These are phyloP conservation scores for Pandemis corylana DNA, from an alignment of 2,888 invertebrate genomes.

Conservation along the genomic window DNA sequence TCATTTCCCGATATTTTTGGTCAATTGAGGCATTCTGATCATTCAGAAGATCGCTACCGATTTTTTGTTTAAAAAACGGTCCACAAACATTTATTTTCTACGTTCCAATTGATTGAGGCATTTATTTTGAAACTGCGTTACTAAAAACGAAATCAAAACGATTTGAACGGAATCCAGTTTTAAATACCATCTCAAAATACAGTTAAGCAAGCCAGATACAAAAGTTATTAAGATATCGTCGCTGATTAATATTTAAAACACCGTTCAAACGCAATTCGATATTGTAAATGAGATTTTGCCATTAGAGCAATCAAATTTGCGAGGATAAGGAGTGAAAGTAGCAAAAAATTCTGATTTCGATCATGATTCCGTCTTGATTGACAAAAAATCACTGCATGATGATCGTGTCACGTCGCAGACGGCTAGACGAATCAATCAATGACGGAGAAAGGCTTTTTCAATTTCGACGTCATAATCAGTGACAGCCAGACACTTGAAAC, in stretches of 20 bases:
- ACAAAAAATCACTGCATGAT: constrained; percentile 21
- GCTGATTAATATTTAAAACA: constrained; percentile 27
- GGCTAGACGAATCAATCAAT: constrained; percentile 38
- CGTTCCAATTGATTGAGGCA: neutral
- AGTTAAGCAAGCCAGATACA: constrained; percentile 19
- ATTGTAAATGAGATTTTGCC: constrained; percentile 31
- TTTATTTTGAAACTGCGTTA: neutral
- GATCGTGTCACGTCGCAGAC: constrained; percentile 33
- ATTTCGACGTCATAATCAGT: constrained; percentile 35
- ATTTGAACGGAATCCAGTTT: constrained; percentile 1
- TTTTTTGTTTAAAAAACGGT: neutral
- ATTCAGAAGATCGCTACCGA: neutral
- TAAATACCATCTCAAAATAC: constrained; percentile 15
- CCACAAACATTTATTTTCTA: neutral
- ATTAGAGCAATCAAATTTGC: constrained; percentile 26
- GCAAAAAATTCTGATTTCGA: constrained; percentile 13
- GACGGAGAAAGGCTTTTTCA: constrained; percentile 40
- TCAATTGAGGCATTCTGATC: no score
- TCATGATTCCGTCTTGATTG: constrained; percentile 26
- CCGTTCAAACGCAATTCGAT: constrained; percentile 29
- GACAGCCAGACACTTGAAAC: constrained; percentile 12
- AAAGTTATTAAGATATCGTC: constrained; percentile 30
- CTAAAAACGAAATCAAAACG: constrained; percentile 9
- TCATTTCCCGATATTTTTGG: no score
- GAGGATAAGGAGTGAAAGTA: constrained; percentile 39